phyloP scores from a whole-genome alignment of 2,888 invertebrate genomes.

The Celastrina argiolus region DNA sequence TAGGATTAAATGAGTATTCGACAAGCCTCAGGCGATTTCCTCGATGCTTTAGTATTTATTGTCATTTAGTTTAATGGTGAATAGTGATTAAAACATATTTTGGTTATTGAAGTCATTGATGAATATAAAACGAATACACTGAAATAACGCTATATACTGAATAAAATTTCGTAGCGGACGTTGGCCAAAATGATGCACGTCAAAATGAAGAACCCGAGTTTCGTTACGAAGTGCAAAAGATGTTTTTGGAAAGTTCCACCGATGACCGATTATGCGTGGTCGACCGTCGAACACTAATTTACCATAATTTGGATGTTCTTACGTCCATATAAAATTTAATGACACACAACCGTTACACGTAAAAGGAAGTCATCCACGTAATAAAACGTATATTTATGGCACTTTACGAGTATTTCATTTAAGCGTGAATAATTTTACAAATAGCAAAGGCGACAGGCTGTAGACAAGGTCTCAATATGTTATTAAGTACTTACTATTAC shows the following conservation, averaged over 20 bases:
- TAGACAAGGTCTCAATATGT: not conserved
- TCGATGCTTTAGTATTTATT: not conserved
- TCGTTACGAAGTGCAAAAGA: not conserved
- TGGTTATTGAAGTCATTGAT: not conserved
- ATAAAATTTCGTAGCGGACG: not conserved
- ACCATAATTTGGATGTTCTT: not conserved
- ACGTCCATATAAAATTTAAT: conserved; percentile 14
- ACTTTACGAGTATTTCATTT: not conserved
- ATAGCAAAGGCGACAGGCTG: not conserved
- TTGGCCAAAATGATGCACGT: not conserved
- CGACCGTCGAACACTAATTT: not conserved
- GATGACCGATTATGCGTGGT: conserved; percentile 5
- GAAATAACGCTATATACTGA: too few species aligned
- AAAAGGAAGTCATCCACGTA: conserved; percentile 14
- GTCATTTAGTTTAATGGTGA: not conserved
- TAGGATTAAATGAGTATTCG: conserved; percentile 54
- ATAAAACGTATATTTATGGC: conserved; percentile 16
- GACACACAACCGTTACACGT: conserved; percentile 12
- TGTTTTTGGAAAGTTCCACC: not conserved
- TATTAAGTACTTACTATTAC: not conserved
- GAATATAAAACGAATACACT: not conserved
- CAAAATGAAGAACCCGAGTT: not conserved
- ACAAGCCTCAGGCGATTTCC: not conserved
- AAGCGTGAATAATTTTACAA: conserved; percentile 11
- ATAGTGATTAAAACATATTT: not conserved